Evolutionary conservation across 2,888 invertebrate species (phyloP).

Genomic region (Slavum lentiscoides): DNA sequence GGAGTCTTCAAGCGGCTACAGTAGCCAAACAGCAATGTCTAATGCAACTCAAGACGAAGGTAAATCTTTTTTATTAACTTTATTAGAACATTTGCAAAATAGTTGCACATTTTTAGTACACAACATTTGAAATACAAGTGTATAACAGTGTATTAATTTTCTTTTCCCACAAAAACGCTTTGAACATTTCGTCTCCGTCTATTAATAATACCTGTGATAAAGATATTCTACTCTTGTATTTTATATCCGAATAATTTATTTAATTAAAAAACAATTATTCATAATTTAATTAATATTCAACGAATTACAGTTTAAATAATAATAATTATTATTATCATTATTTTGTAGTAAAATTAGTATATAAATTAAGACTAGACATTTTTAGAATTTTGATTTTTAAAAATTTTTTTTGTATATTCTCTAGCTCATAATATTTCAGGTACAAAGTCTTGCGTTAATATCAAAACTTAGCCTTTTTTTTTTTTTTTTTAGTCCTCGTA

Average conservation of each 20-base stretch:
- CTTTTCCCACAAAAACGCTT: neutral
- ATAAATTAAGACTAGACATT: too few species aligned
- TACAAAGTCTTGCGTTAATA: too few species aligned
- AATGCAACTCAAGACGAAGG: constrained; percentile 56
- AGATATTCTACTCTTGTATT: neutral
- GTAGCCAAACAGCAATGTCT: constrained; percentile 75
- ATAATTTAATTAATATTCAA: too few species aligned
- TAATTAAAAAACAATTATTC: neutral
- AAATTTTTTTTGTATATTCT: too few species aligned
- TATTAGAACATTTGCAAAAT: neutral
- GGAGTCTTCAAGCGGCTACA: constrained; percentile 77
- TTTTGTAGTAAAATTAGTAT: too few species aligned
- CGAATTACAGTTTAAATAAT: too few species aligned
- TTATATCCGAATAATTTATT: neutral
- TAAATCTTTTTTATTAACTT: constrained; percentile 38
- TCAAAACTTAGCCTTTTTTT: too few species aligned
- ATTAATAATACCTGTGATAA: too few species aligned
- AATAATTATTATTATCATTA: too few species aligned
- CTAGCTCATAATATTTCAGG: too few species aligned
- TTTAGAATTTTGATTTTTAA: too few species aligned
- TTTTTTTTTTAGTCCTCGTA: too few species aligned
- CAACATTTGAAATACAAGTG: neutral
- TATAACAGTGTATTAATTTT: neutral
- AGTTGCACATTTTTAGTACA: constrained; percentile 9
- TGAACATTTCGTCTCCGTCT: neutral